phyloP scores from a whole-genome alignment of 2,888 invertebrate species.

The Tetheella fluctuosa region DNA sequence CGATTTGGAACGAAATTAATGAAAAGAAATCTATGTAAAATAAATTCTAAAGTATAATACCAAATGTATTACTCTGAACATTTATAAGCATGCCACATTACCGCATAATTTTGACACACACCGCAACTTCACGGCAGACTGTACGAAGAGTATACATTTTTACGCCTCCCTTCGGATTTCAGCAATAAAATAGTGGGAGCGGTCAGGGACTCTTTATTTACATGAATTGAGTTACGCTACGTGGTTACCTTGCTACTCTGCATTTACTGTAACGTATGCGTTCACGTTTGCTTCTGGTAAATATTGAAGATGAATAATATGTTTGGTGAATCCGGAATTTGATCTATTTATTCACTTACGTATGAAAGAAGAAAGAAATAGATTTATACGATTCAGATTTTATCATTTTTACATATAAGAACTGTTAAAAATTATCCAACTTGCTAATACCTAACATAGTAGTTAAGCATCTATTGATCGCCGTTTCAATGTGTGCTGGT shows the following conservation, averaged over 20 bases:
- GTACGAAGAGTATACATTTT: constrained; percentile 9
- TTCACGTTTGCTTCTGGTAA: not conserved
- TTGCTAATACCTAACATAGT: no score
- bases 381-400: no score
- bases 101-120: not conserved
- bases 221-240: constrained; percentile 17
- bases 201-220: constrained; percentile 26
- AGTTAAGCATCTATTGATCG: no score
- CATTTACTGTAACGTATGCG: not conserved
- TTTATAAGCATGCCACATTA: not conserved
- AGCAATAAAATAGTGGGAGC: constrained; percentile 33
- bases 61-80: no score
- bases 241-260: constrained; percentile 15
- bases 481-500: no score
- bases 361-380: no score
- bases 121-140: constrained; percentile 6
- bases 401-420: no score
- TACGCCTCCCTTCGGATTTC: constrained; percentile 29
- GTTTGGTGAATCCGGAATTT: not conserved
- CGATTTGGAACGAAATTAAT: no score
- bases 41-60: no score
- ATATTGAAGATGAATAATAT: not conserved
- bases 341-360: not conserved
- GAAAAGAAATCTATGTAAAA: no score
- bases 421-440: no score